phyloP scores from a whole-genome alignment of 30 jellyfish, hydroid and myxozoan species.

The Hydractinia symbiolongicarpus region DNA sequence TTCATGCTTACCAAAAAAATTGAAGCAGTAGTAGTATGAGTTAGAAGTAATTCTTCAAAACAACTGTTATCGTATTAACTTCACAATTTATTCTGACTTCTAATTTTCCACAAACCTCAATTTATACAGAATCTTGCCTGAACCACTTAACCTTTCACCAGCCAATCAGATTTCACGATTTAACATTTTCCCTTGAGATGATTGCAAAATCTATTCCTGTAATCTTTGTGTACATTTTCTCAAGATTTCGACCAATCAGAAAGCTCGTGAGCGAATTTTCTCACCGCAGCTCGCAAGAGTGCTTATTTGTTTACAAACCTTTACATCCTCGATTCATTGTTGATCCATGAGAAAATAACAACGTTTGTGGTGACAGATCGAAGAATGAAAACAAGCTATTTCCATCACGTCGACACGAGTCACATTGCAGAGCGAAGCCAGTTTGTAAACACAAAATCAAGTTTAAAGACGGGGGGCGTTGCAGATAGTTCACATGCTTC shows the following conservation, averaged over 20 bases:
- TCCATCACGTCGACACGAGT: slow-evolving; percentile 16
- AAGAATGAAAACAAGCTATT: slow-evolving; percentile 3
- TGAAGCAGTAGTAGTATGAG: too few relatives aligned
- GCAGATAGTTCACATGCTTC: neutral
- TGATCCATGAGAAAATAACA: neutral
- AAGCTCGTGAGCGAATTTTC: neutral
- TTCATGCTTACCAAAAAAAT: too few relatives aligned
- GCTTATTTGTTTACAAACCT: neutral
- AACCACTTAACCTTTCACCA: neutral
- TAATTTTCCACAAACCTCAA: slow-evolving; percentile 1
- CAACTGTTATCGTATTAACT: too few relatives aligned
- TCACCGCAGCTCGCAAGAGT: neutral
- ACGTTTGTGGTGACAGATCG: neutral
- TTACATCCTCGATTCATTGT: slow-evolving; percentile 9
- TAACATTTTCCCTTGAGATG: slow-evolving; percentile 5
- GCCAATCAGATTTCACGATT: slow-evolving; percentile 6
- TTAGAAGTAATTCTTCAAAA: too few relatives aligned
- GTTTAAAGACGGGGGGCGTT: neutral
- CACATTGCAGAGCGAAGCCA: neutral
- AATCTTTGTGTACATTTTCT: neutral
- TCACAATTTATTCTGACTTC: too few relatives aligned
- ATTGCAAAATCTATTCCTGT: slow-evolving; percentile 8
- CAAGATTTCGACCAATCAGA: slow-evolving; percentile 13
- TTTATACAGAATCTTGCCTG: neutral
- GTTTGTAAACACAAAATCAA: neutral